Base-by-base conservation (phyloP, 1,140 invertebrate genomes). In the Elysia chlorotica region DNA sequence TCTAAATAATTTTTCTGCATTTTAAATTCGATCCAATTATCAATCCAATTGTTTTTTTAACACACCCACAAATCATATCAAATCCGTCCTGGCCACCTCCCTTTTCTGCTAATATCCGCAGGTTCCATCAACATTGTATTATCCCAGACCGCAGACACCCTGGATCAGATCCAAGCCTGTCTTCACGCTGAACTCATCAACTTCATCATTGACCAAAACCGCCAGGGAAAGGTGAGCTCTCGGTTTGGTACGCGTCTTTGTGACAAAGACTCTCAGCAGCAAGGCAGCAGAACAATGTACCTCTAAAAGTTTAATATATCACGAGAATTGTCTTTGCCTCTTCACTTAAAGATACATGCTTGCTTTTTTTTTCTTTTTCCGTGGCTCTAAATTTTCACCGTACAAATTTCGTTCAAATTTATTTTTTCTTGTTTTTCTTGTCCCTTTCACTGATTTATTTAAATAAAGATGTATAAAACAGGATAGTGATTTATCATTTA, bases 181-280 rank as follows among this genome's bases (percentile, higher is more conserved):
- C 81, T 77, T 38, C 82, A 83, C 53, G 81, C 82, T 30, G 83
- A 85, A 67, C 63, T 85, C 19, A 71, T 85, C n/a, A 81, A 80
- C 69, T 79, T 77, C 73, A 59, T 79, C 6, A 65, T 74, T 36
- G 76, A 80, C 37, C 56, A 74, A 57, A 67, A 71, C 38, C 74
- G 71, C 59, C 57, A 65, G 62, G 62, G 41, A 19, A 38, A 74
- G 25, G 73, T 74, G 59, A 38, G 53, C 57, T n/a, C n/a, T n/a
- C n/a, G n/a, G n/a, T n/a, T n/a, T n/a, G n/a, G n/a, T n/a, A n/a
- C n/a, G n/a, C n/a, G n/a, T n/a, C n/a, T n/a, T n/a, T n/a, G n/a
- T n/a, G n/a, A n/a, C n/a, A n/a, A n/a, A n/a, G n/a, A n/a, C n/a
- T n/a, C n/a, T n/a, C n/a, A n/a, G n/a, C n/a, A n/a, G n/a, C n/a